Conservation (phyloP, 1,140 invertebrate genomes). For the Zaprionus gabonicus region DNA sequence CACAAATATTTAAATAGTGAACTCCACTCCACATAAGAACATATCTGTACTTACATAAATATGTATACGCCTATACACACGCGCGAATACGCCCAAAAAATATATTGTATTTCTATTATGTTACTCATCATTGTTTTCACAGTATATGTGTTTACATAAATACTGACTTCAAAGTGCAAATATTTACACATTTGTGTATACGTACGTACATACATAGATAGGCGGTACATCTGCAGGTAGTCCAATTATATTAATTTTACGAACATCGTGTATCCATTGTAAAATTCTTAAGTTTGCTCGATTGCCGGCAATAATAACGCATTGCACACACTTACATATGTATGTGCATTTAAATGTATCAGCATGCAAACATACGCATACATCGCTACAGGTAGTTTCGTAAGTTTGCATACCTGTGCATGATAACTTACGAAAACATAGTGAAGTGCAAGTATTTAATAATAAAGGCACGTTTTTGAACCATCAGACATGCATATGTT, state of each 20-base stretch:
- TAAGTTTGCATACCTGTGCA: neutral
- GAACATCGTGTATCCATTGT: neutral
- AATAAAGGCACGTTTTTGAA: no score
- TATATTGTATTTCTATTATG: constrained; percentile 1
- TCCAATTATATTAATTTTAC: neutral
- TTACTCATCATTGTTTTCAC: neutral
- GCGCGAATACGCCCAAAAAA: neutral
- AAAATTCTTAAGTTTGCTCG: neutral
- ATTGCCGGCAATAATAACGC: neutral
- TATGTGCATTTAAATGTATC: neutral
- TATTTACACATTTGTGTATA: neutral
- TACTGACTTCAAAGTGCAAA: neutral
- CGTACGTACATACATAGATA: neutral
- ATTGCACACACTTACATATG: neutral
- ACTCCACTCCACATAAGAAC: no score
- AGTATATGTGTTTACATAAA: neutral
- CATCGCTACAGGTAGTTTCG: no score
- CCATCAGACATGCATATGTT: no score
- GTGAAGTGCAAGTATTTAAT: no score
- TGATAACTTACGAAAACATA: no score
- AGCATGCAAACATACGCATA: neutral
- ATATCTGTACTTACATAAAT: neutral
- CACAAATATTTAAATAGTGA: no score
- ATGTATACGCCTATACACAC: neutral
- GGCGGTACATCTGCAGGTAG: neutral